A percentile compares a stretch with the other conserved stretches of the same genome.
phyloP scores from a whole-genome alignment of 1,140 invertebrate species.

The Zaprionus tsacasi region DNA sequence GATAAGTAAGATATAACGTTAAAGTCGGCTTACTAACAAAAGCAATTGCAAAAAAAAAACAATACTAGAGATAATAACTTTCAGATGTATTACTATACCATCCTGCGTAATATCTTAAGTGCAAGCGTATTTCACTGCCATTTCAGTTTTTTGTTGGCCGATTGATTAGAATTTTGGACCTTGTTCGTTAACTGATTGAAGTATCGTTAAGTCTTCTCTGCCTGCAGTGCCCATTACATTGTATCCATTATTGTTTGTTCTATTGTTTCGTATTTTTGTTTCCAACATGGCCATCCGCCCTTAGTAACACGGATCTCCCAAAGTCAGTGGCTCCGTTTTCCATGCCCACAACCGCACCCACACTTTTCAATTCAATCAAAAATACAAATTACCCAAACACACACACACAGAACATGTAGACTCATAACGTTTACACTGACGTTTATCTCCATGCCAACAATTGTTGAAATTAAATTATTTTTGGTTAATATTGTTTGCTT shows the following conservation, averaged over 20 bases:
- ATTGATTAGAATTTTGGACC: conserved; percentile 2
- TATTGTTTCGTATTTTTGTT: background rate
- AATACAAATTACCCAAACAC: conserved; percentile 23
- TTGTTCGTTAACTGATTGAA: background rate
- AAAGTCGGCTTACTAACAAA: background rate
- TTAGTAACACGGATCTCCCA: background rate
- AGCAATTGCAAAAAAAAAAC: background rate
- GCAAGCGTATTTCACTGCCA: background rate
- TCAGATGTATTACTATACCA: background rate
- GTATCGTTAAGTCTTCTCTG: background rate
- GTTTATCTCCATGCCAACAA: conserved; percentile 27
- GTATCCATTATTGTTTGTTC: background rate
- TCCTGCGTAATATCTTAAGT: background rate
- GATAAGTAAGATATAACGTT: no score
- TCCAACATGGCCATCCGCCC: background rate
- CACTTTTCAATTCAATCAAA: conserved; percentile 26
- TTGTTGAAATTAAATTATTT: conserved; percentile 14
- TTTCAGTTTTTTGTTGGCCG: background rate
- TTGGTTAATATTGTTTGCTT: background rate
- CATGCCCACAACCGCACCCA: background rate
- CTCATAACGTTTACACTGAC: conserved; percentile 2
- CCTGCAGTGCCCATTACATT: background rate
- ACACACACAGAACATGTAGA: background rate
- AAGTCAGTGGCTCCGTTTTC: background rate
- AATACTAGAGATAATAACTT: background rate